Conservation (phyloP, 2,888 invertebrate species). For the Acanthopleura granulata region DNA sequence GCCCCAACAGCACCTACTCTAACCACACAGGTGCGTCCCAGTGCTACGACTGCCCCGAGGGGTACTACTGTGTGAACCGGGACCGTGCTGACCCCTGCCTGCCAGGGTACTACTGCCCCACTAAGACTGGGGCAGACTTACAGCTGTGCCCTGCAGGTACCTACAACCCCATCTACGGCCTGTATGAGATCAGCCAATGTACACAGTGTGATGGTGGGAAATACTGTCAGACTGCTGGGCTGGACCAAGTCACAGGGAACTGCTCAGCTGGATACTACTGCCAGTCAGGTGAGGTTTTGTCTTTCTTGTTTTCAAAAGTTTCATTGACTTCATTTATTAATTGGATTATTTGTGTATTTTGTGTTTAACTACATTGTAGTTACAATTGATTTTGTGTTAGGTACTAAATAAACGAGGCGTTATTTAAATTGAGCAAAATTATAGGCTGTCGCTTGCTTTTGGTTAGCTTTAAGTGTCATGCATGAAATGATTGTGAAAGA, state of each 20-base stretch:
- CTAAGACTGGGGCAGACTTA: conserved; percentile 61
- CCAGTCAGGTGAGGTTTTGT: conserved; percentile 41
- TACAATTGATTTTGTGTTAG: too few species aligned
- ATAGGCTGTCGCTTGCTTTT: too few species aligned
- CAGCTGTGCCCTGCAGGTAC: conserved; percentile 65
- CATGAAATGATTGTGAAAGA: too few species aligned
- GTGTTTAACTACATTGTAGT: too few species aligned
- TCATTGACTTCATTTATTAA: too few species aligned
- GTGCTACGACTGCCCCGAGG: conserved; percentile 64
- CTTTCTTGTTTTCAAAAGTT: too few species aligned
- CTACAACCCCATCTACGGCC: conserved; percentile 54
- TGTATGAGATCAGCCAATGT: conserved; percentile 54
- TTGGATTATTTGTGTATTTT: too few species aligned
- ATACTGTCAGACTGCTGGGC: conserved; percentile 57
- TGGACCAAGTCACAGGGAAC: conserved; percentile 45
- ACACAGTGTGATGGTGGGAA: conserved; percentile 64
- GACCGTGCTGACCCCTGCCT: conserved; percentile 61
- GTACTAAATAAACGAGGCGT: too few species aligned
- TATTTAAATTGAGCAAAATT: too few species aligned
- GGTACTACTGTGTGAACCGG: conserved; percentile 59
- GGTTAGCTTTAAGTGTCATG: too few species aligned
- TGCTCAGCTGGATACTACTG: conserved; percentile 66
- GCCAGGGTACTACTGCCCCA: conserved; percentile 60
- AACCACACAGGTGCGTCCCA: conserved; percentile 60
- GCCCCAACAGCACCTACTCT: conserved; percentile 65